A percentile compares a stretch with the other conserved stretches of the same genome.
phyloP scores from a whole-genome alignment of 1,140 invertebrate genomes.

The Lycorma delicatula region DNA sequence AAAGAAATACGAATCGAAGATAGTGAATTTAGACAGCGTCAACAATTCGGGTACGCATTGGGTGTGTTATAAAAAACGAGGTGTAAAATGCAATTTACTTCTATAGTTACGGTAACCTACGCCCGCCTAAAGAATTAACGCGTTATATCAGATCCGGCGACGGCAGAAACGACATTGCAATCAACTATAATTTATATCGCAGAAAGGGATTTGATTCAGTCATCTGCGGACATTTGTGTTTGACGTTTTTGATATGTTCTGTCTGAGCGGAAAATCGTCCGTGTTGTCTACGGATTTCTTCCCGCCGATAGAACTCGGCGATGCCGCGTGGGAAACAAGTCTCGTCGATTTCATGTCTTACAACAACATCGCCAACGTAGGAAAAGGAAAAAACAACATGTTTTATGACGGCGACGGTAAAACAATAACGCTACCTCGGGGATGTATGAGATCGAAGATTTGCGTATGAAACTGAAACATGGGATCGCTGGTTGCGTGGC shows the following conservation, averaged over 20 bases:
- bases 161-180: not conserved
- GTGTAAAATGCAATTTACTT: not conserved
- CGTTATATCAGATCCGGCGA: not conserved
- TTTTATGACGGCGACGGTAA: too few species aligned
- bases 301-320: too few species aligned
- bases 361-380: too few species aligned
- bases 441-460: too few species aligned
- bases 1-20: conserved; percentile 27
- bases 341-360: too few species aligned
- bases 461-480: too few species aligned
- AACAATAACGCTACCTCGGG: too few species aligned
- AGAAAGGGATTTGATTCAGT: not conserved
- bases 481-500: too few species aligned
- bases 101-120: conserved; percentile 5
- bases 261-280: too few species aligned
- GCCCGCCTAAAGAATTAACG: not conserved
- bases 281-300: too few species aligned
- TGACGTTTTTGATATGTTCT: not conserved
- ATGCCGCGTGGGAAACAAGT: too few species aligned
- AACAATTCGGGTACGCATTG: conserved; percentile 32
- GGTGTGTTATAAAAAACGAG: conserved; percentile 31
- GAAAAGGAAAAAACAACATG: too few species aligned
- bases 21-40: conserved; percentile 32
- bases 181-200: conserved; percentile 5
- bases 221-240: conserved; percentile 8